These are phyloP conservation scores for Etheostoma spectabile DNA, from an alignment of 2,113 vertebrate species.

Conservation along the genomic window DNA sequence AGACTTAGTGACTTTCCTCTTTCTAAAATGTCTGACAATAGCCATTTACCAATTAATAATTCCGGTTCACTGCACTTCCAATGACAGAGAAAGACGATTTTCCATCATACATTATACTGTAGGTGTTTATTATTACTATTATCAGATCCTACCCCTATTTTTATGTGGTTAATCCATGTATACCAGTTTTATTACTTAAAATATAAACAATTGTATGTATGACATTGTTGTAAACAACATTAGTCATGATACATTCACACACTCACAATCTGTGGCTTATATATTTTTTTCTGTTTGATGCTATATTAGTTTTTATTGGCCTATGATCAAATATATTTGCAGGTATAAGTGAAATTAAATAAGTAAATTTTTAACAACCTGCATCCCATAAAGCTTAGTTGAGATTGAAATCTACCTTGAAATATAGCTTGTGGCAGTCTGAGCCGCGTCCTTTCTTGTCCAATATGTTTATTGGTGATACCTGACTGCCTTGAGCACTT, in stretches of 20 bases:
- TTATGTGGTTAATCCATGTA: not conserved
- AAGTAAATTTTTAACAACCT: conserved; percentile 48
- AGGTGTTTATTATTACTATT: not conserved
- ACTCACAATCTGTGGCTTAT: not conserved
- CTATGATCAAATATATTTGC: conserved; percentile 30
- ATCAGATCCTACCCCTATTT: not conserved
- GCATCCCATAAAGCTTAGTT: conserved; percentile 34
- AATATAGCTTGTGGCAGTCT: conserved; percentile 23
- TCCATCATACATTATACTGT: not conserved
- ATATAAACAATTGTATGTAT: not conserved
- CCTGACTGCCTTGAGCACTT: conserved; percentile 43
- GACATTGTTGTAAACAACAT: not conserved
- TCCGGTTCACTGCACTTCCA: conserved; percentile 20
- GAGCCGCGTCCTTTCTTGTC: conserved; percentile 58
- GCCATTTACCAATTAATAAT: conserved; percentile 51
- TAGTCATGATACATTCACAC: not conserved
- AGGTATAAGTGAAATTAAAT: conserved; percentile 37
- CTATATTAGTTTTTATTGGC: conserved; percentile 15
- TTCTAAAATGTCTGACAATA: conserved; percentile 46
- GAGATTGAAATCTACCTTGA: conserved; percentile 45
- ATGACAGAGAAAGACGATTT: conserved; percentile 44
- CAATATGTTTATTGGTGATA: conserved; percentile 59
- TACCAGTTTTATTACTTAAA: not conserved
- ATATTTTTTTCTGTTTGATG: conserved; percentile 1
- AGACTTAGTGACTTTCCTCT: conserved; percentile 52